These are phyloP conservation scores for Atta colombica DNA, from an alignment of 1,140 invertebrate genomes.

Conservation along the genomic window DNA sequence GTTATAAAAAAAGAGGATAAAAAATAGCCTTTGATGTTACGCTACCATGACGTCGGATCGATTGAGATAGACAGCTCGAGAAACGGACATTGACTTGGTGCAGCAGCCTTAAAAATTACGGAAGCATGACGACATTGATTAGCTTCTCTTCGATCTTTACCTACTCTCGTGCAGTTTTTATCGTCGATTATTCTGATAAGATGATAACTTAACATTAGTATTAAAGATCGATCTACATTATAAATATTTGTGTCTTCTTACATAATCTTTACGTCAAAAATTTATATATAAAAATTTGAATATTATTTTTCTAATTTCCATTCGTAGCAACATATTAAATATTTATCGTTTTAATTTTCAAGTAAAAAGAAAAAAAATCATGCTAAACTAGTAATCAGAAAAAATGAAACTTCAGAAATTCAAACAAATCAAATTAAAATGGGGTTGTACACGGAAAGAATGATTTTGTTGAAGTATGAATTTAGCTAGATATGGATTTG, in stretches of 20 bases:
- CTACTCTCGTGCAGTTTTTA: neutral
- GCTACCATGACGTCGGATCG: constrained; percentile 37
- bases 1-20: neutral
- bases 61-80: constrained; percentile 52
- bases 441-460: too few relatives aligned
- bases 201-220: neutral
- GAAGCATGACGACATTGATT: constrained; percentile 78
- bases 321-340: neutral
- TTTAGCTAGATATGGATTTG: too few relatives aligned
- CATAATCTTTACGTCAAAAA: neutral
- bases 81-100: constrained; percentile 81
- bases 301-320: neutral
- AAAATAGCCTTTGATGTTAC: constrained; percentile 57
- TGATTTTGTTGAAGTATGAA: too few relatives aligned
- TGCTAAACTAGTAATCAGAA: too few relatives aligned
- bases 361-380: neutral
- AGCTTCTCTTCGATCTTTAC: constrained; percentile 19
- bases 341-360: neutral
- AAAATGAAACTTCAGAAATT: too few relatives aligned
- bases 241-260: neutral
- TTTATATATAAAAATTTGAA: neutral
- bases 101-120: constrained; percentile 83
- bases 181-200: neutral
- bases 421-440: too few relatives aligned
- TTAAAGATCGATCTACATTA: neutral